Evolutionary conservation across 2,888 invertebrate genomes (phyloP).

Genomic region (Xylota segnis): DNA sequence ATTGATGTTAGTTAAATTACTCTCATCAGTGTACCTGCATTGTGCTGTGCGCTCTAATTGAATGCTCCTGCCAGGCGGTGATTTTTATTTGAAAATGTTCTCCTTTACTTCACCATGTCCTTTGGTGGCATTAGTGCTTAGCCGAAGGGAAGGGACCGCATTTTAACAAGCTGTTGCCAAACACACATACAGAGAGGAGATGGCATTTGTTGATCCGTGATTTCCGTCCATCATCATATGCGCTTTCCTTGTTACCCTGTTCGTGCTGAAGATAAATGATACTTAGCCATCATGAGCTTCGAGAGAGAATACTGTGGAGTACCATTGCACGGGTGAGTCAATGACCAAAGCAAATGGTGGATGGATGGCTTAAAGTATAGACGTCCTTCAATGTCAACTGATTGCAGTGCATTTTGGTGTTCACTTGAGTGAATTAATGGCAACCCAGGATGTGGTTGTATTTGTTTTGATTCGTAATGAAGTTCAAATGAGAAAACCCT

Average conservation of each 20-base stretch:
- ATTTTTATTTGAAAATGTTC: constrained; percentile 47
- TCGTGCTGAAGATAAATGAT: constrained; percentile 64
- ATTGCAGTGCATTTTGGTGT: constrained; percentile 7
- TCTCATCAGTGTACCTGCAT: constrained; percentile 39
- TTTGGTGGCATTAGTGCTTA: constrained; percentile 17
- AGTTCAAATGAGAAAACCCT: too few relatives aligned
- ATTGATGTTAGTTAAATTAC: constrained; percentile 11
- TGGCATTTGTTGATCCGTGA: constrained; percentile 52
- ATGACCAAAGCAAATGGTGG: constrained; percentile 42
- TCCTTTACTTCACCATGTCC: constrained; percentile 36
- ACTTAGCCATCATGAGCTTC: constrained; percentile 62
- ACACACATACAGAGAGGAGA: not conserved
- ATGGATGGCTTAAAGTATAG: constrained; percentile 21
- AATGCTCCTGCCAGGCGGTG: constrained; percentile 53
- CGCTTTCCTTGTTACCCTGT: constrained; percentile 52
- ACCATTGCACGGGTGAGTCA: constrained; percentile 52
- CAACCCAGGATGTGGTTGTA: not conserved
- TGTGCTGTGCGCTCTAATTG: constrained; percentile 56
- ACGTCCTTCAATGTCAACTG: constrained; percentile 40
- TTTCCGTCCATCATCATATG: constrained; percentile 65
- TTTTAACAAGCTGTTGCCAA: constrained; percentile 44
- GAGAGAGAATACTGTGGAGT: constrained; percentile 49
- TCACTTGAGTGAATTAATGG: constrained; percentile 8
- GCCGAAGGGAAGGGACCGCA: constrained; percentile 28
- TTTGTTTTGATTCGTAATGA: too few relatives aligned